Conservation (phyloP, 2,113 vertebrate species). For the Sturnira hondurensis region DNA sequence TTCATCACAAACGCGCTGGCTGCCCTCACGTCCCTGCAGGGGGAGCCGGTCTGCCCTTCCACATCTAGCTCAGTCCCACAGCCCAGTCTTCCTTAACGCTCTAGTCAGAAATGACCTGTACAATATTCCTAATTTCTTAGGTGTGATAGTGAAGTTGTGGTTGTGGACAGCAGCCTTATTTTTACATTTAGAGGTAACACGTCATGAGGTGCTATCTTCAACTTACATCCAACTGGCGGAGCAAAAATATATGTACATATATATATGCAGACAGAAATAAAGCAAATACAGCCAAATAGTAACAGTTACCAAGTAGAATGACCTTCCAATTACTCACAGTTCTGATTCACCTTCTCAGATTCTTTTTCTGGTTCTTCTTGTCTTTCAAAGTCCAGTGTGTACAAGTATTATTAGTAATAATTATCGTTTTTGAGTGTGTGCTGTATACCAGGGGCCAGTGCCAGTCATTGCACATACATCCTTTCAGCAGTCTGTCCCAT, state of each 20-base stretch:
- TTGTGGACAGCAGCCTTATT: not conserved
- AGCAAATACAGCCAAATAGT: not conserved
- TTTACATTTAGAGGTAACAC: not conserved
- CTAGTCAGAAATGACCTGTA: not conserved
- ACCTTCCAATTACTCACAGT: not conserved
- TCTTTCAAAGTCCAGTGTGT: not conserved
- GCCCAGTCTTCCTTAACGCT: not conserved
- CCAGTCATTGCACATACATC: not conserved
- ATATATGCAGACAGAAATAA: not conserved
- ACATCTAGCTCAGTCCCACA: not conserved
- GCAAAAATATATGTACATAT: not conserved
- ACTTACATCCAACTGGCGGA: not conserved
- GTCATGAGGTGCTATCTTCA: not conserved
- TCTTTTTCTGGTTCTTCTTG: not conserved
- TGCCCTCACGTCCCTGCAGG: not conserved
- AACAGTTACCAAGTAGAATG: not conserved
- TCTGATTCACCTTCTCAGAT: not conserved
- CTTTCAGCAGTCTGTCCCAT: not conserved
- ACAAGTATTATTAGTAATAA: not conserved
- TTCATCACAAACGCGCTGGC: fast-evolving
- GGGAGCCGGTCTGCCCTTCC: not conserved
- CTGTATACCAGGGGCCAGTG: not conserved
- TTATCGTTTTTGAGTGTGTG: too few relatives aligned
- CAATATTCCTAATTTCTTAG: not conserved
- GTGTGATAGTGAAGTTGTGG: not conserved